phyloP scores from a whole-genome alignment of 2,888 invertebrate genomes.

The Subacronicta megacephala region DNA sequence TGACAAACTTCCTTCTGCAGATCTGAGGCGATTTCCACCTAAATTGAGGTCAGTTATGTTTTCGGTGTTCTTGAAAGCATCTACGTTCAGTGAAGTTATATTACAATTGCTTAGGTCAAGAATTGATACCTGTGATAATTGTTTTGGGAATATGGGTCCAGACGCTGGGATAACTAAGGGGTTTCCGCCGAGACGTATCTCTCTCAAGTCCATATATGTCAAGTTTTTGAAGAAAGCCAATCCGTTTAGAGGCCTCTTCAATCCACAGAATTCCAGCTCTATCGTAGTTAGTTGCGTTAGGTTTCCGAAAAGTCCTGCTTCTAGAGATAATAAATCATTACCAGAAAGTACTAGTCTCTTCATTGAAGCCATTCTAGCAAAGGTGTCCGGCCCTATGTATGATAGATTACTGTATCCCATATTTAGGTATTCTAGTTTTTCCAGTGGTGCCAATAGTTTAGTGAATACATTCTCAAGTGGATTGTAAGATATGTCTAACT shows the following conservation, averaged over 20 bases:
- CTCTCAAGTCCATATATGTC: constrained; percentile 91
- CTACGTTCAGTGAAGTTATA: constrained; percentile 88
- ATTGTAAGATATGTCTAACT: constrained; percentile 92
- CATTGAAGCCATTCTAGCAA: constrained; percentile 92
- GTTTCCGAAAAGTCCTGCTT: constrained; percentile 92
- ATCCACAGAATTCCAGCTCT: constrained; percentile 92
- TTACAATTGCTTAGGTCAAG: constrained; percentile 92
- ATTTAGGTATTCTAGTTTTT: constrained; percentile 91
- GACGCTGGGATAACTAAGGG: constrained; percentile 90
- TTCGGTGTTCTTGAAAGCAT: constrained; percentile 90
- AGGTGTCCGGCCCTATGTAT: constrained; percentile 91
- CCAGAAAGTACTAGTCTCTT: constrained; percentile 92
- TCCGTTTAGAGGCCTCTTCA: constrained; percentile 91
- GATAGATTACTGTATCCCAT: constrained; percentile 93
- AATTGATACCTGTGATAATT: constrained; percentile 90
- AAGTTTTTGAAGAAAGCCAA: constrained; percentile 92
- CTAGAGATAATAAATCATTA: constrained; percentile 91
- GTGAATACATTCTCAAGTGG: constrained; percentile 92
- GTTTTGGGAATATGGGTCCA: constrained; percentile 91
- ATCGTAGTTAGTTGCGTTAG: constrained; percentile 91
- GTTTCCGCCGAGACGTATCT: constrained; percentile 92
- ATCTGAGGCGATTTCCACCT: constrained; percentile 89
- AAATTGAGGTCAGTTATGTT: constrained; percentile 91
- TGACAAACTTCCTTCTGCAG: constrained; percentile 82
- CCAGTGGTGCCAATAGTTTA: constrained; percentile 90